Conservation (phyloP, 2,797 vertebrate genomes). For the Limnodromus scolopaceus region DNA sequence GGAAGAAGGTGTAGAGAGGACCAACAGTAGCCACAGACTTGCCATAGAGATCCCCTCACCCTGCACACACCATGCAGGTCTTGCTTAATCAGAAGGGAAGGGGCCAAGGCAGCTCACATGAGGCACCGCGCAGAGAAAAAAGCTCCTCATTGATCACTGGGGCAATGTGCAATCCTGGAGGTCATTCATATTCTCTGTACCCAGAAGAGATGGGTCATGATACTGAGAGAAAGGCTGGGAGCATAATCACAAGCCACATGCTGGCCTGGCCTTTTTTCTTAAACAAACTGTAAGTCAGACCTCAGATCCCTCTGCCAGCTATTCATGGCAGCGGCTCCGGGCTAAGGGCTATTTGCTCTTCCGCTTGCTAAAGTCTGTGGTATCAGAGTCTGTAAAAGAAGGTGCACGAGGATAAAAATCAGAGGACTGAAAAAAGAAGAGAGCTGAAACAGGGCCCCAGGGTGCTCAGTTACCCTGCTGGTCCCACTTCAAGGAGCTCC, state of each 20-base stretch:
- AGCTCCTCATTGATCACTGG: not conserved
- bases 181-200: not conserved
- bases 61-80: not conserved
- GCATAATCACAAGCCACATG: not conserved
- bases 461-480: not conserved
- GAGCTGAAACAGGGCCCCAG: not conserved
- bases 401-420: not conserved
- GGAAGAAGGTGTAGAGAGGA: not conserved
- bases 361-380: not conserved
- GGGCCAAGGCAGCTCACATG: not conserved
- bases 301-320: not conserved
- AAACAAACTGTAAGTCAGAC: not conserved
- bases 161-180: not conserved
- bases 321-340: rapidly evolving
- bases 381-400: not conserved
- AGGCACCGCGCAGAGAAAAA: not conserved
- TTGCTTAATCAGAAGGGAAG: not conserved
- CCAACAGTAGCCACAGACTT: rapidly evolving
- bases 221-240: not conserved
- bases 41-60: not conserved
- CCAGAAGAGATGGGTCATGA: not conserved
- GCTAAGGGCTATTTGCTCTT: not conserved
- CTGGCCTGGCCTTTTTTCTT: not conserved
- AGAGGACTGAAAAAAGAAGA: not conserved
- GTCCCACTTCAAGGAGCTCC: not conserved